phyloP scores from a whole-genome alignment of 2,113 vertebrate species.

The Ptilorrhoa leucosticta region DNA sequence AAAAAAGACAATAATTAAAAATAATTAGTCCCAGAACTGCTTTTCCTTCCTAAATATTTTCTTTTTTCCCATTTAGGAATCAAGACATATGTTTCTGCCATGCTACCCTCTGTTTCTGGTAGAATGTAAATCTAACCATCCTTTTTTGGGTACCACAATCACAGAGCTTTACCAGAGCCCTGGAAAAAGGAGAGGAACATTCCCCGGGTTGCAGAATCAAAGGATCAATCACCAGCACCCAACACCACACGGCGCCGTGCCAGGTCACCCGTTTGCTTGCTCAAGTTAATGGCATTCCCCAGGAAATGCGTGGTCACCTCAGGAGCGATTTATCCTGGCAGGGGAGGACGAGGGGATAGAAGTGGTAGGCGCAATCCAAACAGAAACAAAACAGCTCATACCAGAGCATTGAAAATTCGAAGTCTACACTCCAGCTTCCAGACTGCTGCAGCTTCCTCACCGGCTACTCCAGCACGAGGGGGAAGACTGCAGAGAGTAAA shows the following conservation, averaged over 20 bases:
- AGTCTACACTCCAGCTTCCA: background rate
- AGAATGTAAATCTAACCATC: background rate
- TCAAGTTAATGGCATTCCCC: background rate
- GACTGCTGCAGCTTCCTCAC: background rate
- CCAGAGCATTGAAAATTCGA: background rate
- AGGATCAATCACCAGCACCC: background rate
- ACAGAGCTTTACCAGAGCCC: background rate
- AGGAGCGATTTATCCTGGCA: conserved; percentile 19
- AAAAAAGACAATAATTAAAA: conserved; percentile 44
- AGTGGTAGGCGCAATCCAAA: background rate
- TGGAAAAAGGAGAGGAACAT: background rate
- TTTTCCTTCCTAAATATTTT: conserved; percentile 40
- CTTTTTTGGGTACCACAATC: background rate
- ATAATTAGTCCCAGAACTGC: conserved; percentile 52
- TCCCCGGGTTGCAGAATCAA: background rate
- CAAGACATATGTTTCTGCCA: conserved; percentile 29
- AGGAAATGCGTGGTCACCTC: background rate
- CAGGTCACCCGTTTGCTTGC: background rate
- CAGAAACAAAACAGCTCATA: conserved; percentile 25
- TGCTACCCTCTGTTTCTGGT: conserved; percentile 7
- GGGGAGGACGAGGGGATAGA: background rate
- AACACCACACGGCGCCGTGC: fast-evolving
- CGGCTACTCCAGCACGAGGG: background rate
- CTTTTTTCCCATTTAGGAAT: background rate
- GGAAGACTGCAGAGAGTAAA: background rate